Conservation (phyloP, 2,113 vertebrate species). For the Salvelinus fontinalis region DNA sequence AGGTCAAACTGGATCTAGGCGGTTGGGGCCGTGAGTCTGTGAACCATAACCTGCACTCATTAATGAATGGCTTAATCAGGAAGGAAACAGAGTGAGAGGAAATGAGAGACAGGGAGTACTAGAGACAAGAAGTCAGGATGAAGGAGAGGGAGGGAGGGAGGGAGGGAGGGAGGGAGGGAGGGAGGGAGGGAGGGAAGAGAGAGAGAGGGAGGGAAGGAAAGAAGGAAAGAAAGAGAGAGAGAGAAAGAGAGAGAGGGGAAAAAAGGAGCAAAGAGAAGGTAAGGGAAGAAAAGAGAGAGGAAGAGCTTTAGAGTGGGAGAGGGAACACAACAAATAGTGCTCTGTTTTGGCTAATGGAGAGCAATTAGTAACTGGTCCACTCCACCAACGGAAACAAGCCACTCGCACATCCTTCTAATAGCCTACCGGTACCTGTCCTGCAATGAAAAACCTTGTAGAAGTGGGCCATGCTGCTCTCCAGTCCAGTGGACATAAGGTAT, state of each 20-base stretch:
- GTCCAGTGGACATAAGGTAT: neutral
- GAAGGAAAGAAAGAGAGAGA: neutral
- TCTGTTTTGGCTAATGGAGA: conserved; percentile 10
- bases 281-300: neutral
- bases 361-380: conserved; percentile 3
- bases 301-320: conserved; percentile 2
- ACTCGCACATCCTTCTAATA: neutral
- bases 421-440: neutral
- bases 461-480: neutral
- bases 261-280: neutral
- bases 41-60: too few relatives aligned
- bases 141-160: neutral
- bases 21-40: too few relatives aligned
- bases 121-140: neutral
- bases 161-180: neutral
- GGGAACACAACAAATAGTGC: conserved; percentile 1
- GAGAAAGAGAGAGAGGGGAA: too few relatives aligned
- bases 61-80: conserved; percentile 24
- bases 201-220: conserved; percentile 4
- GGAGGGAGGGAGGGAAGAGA: neutral
- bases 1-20: too few relatives aligned
- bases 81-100: conserved; percentile 46
- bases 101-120: conserved; percentile 41
- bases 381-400: neutral
- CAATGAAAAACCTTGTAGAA: neutral